Evolutionary conservation across 2,888 invertebrate genomes (phyloP).

Genomic region (Spodoptera picta): DNA sequence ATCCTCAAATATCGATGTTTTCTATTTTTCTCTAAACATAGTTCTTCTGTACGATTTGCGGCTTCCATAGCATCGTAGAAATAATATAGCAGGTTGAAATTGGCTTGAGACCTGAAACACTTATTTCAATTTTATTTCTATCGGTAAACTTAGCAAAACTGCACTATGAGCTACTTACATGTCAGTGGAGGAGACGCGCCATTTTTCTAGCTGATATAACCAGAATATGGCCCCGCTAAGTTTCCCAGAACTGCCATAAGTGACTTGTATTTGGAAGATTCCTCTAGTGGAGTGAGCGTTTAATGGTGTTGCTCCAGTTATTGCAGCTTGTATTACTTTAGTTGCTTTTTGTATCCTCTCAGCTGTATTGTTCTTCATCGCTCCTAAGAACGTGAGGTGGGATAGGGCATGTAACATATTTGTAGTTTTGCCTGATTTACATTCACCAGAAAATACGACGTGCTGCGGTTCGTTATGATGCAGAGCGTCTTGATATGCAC

Average conservation of each 20-base stretch:
- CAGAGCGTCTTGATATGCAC: slow-evolving; percentile 96
- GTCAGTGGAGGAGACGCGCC: slow-evolving; percentile 94
- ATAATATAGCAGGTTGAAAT: slow-evolving; percentile 97
- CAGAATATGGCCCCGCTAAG: slow-evolving; percentile 96
- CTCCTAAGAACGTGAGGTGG: slow-evolving; percentile 94
- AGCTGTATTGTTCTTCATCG: slow-evolving; percentile 91
- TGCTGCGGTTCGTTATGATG: slow-evolving; percentile 96
- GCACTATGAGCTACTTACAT: slow-evolving; percentile 85
- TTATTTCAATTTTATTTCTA: slow-evolving; percentile 47
- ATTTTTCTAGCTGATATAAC: slow-evolving; percentile 96
- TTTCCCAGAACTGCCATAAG: slow-evolving; percentile 95
- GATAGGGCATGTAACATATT: slow-evolving; percentile 93
- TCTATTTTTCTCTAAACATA: slow-evolving; percentile 91
- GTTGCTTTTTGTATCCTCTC: slow-evolving; percentile 91
- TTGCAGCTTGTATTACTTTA: slow-evolving; percentile 92
- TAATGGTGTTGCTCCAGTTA: slow-evolving; percentile 95
- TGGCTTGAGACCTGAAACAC: slow-evolving; percentile 92
- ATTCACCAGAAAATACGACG: slow-evolving; percentile 96
- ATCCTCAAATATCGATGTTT: slow-evolving; percentile 93
- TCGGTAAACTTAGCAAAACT: slow-evolving; percentile 7
- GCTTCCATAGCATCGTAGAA: slow-evolving; percentile 95
- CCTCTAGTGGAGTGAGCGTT: slow-evolving; percentile 96
- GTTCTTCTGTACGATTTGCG: slow-evolving; percentile 90
- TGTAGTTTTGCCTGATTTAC: slow-evolving; percentile 96
- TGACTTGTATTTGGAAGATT: slow-evolving; percentile 93